Evolutionary conservation across 2,113 vertebrate species (phyloP).

Genomic region (Taxidea taxus): DNA sequence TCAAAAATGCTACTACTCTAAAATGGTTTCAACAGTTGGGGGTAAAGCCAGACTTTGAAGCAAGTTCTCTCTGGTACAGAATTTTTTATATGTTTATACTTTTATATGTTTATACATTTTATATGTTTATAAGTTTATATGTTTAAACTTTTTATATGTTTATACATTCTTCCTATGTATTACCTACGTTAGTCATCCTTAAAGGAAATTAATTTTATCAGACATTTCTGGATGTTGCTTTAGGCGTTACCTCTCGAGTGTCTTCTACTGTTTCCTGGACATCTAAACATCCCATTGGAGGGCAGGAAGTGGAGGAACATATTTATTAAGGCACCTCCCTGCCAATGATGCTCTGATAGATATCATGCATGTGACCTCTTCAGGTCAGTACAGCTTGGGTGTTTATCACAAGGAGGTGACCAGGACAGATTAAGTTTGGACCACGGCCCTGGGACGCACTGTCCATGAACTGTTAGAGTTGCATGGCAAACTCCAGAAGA

Average conservation of each 20-base stretch:
- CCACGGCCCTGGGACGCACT: rapidly evolving
- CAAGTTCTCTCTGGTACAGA: background rate
- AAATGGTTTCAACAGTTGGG: background rate
- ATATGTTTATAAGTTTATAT: too few species aligned
- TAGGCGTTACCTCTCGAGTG: background rate
- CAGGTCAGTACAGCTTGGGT: background rate
- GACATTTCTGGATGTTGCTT: background rate
- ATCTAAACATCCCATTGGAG: background rate
- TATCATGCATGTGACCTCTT: background rate
- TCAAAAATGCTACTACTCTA: background rate
- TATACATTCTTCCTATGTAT: background rate
- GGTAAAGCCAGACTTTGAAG: background rate
- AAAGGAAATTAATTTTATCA: background rate
- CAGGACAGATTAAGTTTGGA: background rate
- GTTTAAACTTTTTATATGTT: too few species aligned
- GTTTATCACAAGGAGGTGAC: background rate
- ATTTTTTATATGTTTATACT: too few species aligned
- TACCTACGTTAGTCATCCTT: background rate
- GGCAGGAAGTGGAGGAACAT: background rate
- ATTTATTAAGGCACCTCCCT: background rate
- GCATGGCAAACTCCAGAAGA: background rate
- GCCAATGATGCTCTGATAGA: background rate
- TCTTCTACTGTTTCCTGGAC: background rate
- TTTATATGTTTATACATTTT: background rate
- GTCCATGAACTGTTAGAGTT: background rate